Evolutionary conservation across 2,797 vertebrate species (phyloP).

Genomic region (Busarellus nigricollis): DNA sequence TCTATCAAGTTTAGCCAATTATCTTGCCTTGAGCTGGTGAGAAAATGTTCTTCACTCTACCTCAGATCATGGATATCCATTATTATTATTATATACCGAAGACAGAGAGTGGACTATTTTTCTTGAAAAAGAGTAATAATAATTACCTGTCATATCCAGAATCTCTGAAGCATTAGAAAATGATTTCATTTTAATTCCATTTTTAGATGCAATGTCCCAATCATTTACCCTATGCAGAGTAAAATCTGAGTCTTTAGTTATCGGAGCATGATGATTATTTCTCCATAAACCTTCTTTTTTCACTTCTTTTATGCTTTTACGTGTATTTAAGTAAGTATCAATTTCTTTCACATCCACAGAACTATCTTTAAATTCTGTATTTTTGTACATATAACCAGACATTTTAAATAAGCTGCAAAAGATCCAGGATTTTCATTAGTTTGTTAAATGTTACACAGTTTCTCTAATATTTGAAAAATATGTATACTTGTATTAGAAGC

Average conservation of each 20-base stretch:
- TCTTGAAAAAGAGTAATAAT: slow-evolving; percentile 10
- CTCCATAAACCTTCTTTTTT: slow-evolving; percentile 49
- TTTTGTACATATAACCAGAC: slow-evolving; percentile 13
- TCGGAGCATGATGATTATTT: not conserved
- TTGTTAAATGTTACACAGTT: not conserved
- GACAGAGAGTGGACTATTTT: not conserved
- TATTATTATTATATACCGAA: not conserved
- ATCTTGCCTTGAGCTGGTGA: not conserved
- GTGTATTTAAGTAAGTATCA: not conserved
- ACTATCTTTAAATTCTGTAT: slow-evolving; percentile 8
- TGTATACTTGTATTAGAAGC: not conserved
- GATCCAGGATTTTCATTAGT: not conserved
- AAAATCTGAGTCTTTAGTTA: slow-evolving; percentile 46
- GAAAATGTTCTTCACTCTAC: not conserved
- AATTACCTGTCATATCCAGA: slow-evolving; percentile 72
- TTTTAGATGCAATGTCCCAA: slow-evolving; percentile 43
- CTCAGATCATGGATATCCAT: not conserved
- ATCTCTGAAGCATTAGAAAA: slow-evolving; percentile 55
- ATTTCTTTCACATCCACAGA: not conserved
- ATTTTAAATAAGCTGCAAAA: slow-evolving; percentile 77
- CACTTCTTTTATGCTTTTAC: slow-evolving; percentile 40
- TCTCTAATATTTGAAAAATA: not conserved
- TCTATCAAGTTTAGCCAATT: not conserved
- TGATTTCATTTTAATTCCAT: slow-evolving; percentile 44
- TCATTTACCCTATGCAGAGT: slow-evolving; percentile 25